phyloP scores from a whole-genome alignment of 1,140 invertebrate genomes.

The Drosophila biarmipes region DNA sequence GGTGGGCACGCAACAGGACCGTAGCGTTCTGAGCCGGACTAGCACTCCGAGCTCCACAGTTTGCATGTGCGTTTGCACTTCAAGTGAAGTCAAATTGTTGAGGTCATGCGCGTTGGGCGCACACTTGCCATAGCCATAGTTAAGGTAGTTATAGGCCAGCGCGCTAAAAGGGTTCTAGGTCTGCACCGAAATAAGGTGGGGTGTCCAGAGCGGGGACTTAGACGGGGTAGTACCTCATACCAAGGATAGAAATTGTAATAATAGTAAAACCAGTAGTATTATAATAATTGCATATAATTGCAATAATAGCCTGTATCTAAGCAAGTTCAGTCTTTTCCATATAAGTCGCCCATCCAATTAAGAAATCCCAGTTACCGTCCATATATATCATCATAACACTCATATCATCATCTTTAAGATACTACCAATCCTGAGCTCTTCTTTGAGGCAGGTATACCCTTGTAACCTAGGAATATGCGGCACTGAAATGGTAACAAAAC shows the following conservation, averaged over 20 bases:
- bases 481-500: slow-evolving; percentile 39
- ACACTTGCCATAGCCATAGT: slow-evolving; percentile 53
- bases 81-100: slow-evolving; percentile 75
- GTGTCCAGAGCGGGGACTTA: not conserved
- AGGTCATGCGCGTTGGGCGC: slow-evolving; percentile 80
- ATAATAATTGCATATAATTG: no score
- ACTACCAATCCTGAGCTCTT: not conserved
- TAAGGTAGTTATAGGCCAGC: slow-evolving; percentile 42
- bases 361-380: no score
- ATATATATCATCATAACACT: no score
- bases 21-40: slow-evolving; percentile 13
- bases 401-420: no score
- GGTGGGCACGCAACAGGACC: slow-evolving; percentile 73
- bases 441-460: slow-evolving; percentile 5
- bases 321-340: no score
- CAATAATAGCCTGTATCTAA: no score
- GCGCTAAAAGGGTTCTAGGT: slow-evolving; percentile 60
- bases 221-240: slow-evolving; percentile 4
- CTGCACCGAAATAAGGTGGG: slow-evolving; percentile 9
- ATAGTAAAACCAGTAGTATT: not conserved
- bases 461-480: not conserved
- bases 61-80: slow-evolving; percentile 75
- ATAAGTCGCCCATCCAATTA: no score
- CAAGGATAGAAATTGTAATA: not conserved
- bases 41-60: slow-evolving; percentile 18